Evolutionary conservation across 2,888 invertebrate genomes (phyloP), one percentile per base, ranked within the genome.

Genomic region (Drosophila gaucha): DNA sequence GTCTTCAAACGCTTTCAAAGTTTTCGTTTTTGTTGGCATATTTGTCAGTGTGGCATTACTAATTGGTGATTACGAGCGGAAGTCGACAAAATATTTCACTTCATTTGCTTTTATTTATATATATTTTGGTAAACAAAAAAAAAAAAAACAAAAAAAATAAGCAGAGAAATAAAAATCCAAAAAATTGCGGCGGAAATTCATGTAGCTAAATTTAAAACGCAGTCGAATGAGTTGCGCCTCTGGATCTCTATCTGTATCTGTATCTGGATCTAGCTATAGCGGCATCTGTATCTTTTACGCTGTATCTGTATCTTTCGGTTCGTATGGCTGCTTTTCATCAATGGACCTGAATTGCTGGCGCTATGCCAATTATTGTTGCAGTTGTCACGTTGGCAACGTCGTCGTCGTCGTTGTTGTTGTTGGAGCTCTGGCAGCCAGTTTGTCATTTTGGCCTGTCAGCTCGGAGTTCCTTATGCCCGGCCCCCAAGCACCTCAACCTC

Each of bases 61-160:
- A 90, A 90, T 90, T 90, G 90, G 88, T 90, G 90, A 90, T 90
- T 90, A 90, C 86, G 84, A 87, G 82, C 80, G 77, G 79, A 88
- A 90, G 84, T 84, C 87, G 79, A 87, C 83, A 82, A 85, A 85
- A 87, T 84, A 87, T 85, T 79, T 84, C 73, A 85, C 80, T 80
- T 79, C 78, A 79, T 79, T 79, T 85, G 83, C 83, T 73, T 85
- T 75, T 85, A 85, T 85, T 87, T 87, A 85, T 83, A 80, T 82
- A 79, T 86, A 74, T 78, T 78, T 70, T 69, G 65, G 36, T 71
- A 68, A 36, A 31, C 46, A 59, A 9, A 35, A 39, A 52, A 54
- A 30, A 8, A 22, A 16, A 12, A 30, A 35, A 46, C n/a, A 31
- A 16, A 49, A 43, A 47, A 1, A 6, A 2, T 18, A 50, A 18